Conservation (phyloP, 2,888 invertebrate species). For the Dromius quadrimaculatus region DNA sequence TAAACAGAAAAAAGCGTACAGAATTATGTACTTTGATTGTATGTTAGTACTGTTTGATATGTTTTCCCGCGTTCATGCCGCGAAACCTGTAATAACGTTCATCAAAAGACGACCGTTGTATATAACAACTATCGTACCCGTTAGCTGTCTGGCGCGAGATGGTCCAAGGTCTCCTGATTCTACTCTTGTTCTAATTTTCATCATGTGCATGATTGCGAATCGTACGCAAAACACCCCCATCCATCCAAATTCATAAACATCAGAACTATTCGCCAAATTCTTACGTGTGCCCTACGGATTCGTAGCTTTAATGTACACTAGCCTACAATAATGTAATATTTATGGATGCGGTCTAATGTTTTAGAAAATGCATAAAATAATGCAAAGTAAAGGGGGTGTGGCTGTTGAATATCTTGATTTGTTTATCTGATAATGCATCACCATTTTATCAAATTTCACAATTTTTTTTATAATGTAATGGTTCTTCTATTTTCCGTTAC, state of each 20-base stretch:
- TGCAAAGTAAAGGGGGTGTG: constrained; percentile 41
- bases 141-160: constrained; percentile 53
- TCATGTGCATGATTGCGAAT: constrained; percentile 35
- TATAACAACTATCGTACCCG: constrained; percentile 57
- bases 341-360: constrained; percentile 21
- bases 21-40: constrained; percentile 66
- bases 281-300: constrained; percentile 1
- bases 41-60: constrained; percentile 66
- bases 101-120: constrained; percentile 63
- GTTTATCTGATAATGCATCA: constrained; percentile 37
- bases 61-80: constrained; percentile 69
- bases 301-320: constrained; percentile 2
- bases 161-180: constrained; percentile 45
- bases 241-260: constrained; percentile 11
- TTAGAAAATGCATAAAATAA: constrained; percentile 23
- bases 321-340: constrained; percentile 9
- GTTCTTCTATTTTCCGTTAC: constrained; percentile 5
- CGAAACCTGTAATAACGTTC: constrained; percentile 62
- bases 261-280: not conserved
- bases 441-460: constrained; percentile 34
- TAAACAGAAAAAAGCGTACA: constrained; percentile 65
- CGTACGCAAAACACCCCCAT: constrained; percentile 44
- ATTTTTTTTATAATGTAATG: constrained; percentile 36
- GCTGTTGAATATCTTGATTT: constrained; percentile 39
- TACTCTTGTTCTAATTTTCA: constrained; percentile 40